Evolutionary conservation across 64 coral and sea anemone species (phyloP).

Genomic region (Astreopora myriophthalma): DNA sequence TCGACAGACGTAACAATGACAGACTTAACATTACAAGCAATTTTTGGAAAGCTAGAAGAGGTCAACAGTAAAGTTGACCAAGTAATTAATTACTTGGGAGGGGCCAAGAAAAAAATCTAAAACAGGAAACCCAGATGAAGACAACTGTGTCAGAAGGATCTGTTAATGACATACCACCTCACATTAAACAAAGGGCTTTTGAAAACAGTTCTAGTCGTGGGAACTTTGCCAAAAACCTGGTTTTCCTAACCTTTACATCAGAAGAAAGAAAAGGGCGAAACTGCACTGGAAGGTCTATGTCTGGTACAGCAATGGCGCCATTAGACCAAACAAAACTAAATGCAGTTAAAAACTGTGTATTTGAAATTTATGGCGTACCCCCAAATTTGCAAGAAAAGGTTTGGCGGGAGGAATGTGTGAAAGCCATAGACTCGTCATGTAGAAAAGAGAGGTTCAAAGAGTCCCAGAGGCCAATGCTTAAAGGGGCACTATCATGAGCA

Average conservation of each 20-base stretch:
- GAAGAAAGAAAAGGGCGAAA: neutral
- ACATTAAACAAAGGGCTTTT: neutral
- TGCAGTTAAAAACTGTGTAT: neutral
- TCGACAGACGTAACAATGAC: too few relatives aligned
- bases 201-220: neutral
- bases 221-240: neutral
- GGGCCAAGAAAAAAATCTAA: neutral
- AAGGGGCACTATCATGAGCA: too few relatives aligned
- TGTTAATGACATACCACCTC: neutral
- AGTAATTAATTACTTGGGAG: neutral
- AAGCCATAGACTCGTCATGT: neutral
- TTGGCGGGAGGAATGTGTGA: neutral
- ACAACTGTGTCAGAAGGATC: neutral
- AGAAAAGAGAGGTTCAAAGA: neutral
- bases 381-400: neutral
- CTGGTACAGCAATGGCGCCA: neutral
- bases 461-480: neutral
- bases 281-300: neutral
- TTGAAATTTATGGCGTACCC: neutral
- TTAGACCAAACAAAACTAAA: neutral
- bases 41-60: neutral
- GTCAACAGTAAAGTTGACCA: neutral
- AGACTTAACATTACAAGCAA: neutral
- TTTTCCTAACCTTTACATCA: neutral
- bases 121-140: neutral